Evolutionary conservation across 2,797 vertebrate species (phyloP).

Genomic region (Tadarida brasiliensis): DNA sequence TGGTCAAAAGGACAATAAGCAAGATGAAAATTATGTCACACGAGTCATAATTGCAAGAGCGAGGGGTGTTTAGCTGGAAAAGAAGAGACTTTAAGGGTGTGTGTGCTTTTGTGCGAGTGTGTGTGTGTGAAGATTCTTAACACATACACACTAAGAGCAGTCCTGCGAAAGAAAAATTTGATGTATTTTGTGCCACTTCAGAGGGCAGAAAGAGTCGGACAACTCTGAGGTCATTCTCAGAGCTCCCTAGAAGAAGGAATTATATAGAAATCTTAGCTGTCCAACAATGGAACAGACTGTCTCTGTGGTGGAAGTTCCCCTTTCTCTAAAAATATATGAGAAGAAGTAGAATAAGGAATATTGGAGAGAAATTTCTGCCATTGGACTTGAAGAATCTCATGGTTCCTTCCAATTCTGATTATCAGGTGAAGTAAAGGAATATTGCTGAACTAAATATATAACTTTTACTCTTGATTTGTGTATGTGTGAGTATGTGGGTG

Average conservation of each 20-base stretch:
- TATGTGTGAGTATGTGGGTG: background rate
- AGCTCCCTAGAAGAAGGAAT: background rate
- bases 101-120: background rate
- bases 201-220: background rate
- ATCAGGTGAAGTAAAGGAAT: background rate
- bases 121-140: background rate
- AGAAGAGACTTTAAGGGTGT: background rate
- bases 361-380: background rate
- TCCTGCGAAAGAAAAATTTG: background rate
- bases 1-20: background rate
- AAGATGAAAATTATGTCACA: background rate
- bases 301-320: background rate
- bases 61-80: background rate
- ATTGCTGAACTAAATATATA: background rate
- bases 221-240: background rate
- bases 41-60: background rate
- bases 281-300: background rate
- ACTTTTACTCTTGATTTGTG: background rate
- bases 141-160: background rate
- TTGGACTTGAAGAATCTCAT: background rate
- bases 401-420: background rate
- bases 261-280: background rate
- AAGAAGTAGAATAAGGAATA: background rate
- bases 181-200: background rate
- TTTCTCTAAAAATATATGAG: background rate